Conservation (phyloP, 2,888 invertebrate species). For the Odontocolon sp. region DNA sequence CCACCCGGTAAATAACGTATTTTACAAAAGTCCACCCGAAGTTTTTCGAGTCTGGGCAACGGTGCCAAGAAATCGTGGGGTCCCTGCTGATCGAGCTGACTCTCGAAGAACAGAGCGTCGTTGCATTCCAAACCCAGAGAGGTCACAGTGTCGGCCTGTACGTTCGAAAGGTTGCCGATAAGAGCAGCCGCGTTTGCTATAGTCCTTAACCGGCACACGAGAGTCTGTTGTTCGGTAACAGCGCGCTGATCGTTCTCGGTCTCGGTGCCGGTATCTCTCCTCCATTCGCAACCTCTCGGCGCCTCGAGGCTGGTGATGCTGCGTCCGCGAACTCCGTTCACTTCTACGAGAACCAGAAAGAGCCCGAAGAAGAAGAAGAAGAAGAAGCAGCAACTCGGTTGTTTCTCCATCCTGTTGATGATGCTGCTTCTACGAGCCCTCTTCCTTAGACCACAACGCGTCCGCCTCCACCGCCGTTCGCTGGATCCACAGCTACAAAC, state of each 20-base stretch:
- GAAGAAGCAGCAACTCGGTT: constrained; percentile 38
- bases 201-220: constrained; percentile 88
- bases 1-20: constrained; percentile 88
- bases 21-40: constrained; percentile 89
- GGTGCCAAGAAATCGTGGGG: constrained; percentile 83
- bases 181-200: constrained; percentile 87
- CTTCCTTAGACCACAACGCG: constrained; percentile 17
- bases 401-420: constrained; percentile 44
- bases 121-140: constrained; percentile 88
- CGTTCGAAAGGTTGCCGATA: constrained; percentile 86
- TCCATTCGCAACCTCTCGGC: constrained; percentile 88
- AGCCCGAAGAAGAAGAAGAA: constrained; percentile 48
- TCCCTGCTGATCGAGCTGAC: constrained; percentile 84
- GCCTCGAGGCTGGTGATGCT: constrained; percentile 82
- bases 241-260: constrained; percentile 74
- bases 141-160: constrained; percentile 86
- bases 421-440: constrained; percentile 7
- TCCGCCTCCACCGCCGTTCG: constrained; percentile 11
- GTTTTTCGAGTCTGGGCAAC: constrained; percentile 85
- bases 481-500: constrained; percentile 1
- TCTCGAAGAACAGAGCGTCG: constrained; percentile 89
- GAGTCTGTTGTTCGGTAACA: constrained; percentile 80
- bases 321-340: constrained; percentile 64
- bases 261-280: constrained; percentile 82
- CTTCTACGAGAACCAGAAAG: constrained; percentile 63